phyloP scores from a whole-genome alignment of 2,797 vertebrate species.

The Rhodeus uyekii region DNA sequence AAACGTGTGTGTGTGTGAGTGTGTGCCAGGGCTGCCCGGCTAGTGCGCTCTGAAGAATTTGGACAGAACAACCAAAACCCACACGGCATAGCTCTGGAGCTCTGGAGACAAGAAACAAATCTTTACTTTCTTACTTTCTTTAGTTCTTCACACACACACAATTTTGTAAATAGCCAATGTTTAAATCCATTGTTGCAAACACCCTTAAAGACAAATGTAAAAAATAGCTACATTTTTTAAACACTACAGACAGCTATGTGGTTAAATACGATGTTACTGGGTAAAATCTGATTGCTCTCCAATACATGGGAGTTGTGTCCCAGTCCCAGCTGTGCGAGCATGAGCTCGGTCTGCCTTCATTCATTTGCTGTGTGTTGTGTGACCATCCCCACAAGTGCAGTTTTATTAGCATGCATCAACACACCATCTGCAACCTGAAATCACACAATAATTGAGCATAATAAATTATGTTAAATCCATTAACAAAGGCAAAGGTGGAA shows the following conservation, averaged over 20 bases:
- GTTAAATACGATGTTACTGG: slow-evolving; percentile 33
- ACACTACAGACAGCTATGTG: slow-evolving; percentile 6
- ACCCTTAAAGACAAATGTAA: neutral
- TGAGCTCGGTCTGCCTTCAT: slow-evolving; percentile 12
- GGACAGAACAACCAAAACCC: neutral
- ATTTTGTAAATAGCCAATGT: neutral
- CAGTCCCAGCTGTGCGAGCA: slow-evolving; percentile 33
- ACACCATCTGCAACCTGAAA: slow-evolving; percentile 58
- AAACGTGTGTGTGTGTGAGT: neutral
- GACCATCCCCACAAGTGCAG: slow-evolving; percentile 35
- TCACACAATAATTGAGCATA: slow-evolving; percentile 59
- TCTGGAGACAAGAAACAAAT: too few species aligned
- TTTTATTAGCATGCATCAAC: slow-evolving; percentile 63
- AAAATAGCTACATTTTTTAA: neutral
- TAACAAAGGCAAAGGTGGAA: slow-evolving; percentile 38
- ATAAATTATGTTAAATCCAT: slow-evolving; percentile 57
- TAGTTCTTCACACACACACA: neutral
- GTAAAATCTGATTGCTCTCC: slow-evolving; percentile 23
- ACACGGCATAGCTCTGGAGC: too few species aligned
- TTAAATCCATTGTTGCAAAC: neutral
- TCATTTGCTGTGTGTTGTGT: slow-evolving; percentile 18
- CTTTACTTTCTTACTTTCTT: too few species aligned
- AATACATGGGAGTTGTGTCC: neutral
- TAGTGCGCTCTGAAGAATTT: slow-evolving; percentile 3
- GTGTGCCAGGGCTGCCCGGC: neutral